phyloP scores from a whole-genome alignment of 2,888 invertebrate genomes.

The Auanema sp. region DNA sequence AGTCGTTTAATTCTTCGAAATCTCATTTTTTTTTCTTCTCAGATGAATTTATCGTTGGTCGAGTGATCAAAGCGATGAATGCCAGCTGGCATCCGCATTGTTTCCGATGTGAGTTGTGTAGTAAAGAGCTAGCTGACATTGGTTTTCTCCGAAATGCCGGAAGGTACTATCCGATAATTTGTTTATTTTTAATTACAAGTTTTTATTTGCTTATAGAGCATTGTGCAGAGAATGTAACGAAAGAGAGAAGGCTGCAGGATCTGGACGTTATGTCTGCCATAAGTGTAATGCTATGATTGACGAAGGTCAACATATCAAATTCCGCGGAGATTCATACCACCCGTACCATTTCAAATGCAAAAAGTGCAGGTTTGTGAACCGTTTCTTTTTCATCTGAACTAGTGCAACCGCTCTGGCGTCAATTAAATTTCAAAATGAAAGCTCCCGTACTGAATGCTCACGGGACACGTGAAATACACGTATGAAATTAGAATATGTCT shows the following conservation, averaged over 20 bases:
- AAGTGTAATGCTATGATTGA: constrained; percentile 72
- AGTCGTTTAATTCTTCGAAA: constrained; percentile 2
- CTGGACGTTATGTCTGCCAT: constrained; percentile 83
- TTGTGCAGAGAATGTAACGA: constrained; percentile 95
- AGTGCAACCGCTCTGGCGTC: not conserved
- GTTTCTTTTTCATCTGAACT: not conserved
- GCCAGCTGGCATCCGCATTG: constrained; percentile 98
- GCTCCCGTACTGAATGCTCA: too few species aligned
- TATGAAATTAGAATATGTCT: too few species aligned
- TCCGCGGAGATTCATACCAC: constrained; percentile 89
- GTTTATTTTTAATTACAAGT: constrained; percentile 4
- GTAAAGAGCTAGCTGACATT: constrained; percentile 86
- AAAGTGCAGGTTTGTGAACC: constrained; percentile 66
- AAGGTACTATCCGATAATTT: constrained; percentile 60
- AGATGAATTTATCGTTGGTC: constrained; percentile 89
- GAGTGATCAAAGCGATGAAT: constrained; percentile 99
- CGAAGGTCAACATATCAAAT: constrained; percentile 68
- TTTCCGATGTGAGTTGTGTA: constrained; percentile 93
- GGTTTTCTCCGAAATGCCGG: constrained; percentile 84
- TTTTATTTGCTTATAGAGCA: constrained; percentile 69
- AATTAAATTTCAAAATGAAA: not conserved
- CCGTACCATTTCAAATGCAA: constrained; percentile 99
- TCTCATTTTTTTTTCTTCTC: constrained; percentile 16
- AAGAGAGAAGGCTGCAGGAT: constrained; percentile 87
- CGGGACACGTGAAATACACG: too few species aligned